Conservation (phyloP, 2,113 vertebrate genomes). For the Anthoscopus minutus region DNA sequence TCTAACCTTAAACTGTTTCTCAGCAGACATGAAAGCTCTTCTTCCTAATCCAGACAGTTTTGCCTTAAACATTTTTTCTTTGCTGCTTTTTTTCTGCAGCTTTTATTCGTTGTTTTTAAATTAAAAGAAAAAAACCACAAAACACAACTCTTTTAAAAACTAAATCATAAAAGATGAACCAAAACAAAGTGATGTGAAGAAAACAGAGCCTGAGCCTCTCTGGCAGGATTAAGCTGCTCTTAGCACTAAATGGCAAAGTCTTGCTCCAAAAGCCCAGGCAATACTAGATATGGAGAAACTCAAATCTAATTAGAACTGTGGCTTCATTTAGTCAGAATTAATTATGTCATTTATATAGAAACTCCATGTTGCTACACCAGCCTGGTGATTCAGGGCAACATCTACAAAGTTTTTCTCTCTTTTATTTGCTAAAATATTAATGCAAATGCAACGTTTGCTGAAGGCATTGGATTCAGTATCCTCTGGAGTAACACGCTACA, state of each 20-base stretch:
- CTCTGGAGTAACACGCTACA: neutral
- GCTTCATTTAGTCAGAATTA: neutral
- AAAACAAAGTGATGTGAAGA: neutral
- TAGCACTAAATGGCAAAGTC: neutral
- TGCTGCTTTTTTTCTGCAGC: neutral
- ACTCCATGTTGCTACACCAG: neutral
- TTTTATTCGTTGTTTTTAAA: neutral
- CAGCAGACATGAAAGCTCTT: neutral
- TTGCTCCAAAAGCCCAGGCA: neutral
- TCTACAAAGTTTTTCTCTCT: neutral
- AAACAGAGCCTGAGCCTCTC: neutral
- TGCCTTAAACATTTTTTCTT: neutral
- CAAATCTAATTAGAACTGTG: neutral
- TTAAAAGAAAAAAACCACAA: no score
- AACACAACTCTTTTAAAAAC: neutral
- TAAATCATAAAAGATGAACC: neutral
- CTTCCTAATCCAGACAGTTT: neutral
- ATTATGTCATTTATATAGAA: neutral
- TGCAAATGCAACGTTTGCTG: neutral
- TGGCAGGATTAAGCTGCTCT: neutral
- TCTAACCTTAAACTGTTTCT: neutral
- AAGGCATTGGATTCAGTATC: neutral
- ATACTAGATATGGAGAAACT: neutral
- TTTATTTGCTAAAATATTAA: conserved; percentile 18
- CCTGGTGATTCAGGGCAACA: neutral